These are phyloP conservation scores for Aricia agestis DNA, from an alignment of 1,140 invertebrate species.

Conservation along the genomic window DNA sequence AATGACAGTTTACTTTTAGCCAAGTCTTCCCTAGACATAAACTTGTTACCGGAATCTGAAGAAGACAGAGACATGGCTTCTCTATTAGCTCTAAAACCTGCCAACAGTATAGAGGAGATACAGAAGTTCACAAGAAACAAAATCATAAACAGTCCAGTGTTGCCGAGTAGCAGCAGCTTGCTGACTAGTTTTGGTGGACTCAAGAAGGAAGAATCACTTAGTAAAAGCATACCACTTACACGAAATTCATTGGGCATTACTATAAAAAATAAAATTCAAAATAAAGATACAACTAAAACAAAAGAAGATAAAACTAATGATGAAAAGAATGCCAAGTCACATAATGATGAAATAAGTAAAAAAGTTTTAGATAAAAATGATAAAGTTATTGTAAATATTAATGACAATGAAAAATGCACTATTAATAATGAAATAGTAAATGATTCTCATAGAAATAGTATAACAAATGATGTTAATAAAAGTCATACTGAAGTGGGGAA, in stretches of 20 bases:
- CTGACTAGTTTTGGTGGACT: conserved; percentile 76
- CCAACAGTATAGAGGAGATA: conserved; percentile 72
- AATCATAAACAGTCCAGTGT: conserved; percentile 76
- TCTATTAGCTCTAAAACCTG: conserved; percentile 81
- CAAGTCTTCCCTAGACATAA: conserved; percentile 87
- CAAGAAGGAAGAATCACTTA: conserved; percentile 75
- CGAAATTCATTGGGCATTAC: conserved; percentile 64
- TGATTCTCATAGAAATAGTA: too few species aligned
- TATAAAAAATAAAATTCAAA: conserved; percentile 43
- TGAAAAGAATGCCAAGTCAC: neutral
- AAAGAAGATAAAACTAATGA: conserved; percentile 24
- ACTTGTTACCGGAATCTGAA: conserved; percentile 85
- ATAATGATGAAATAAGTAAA: conserved; percentile 18
- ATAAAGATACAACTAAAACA: conserved; percentile 15
- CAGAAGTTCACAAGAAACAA: conserved; percentile 71
- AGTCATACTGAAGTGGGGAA: neutral
- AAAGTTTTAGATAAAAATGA: conserved; percentile 19
- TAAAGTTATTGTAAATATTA: conserved; percentile 18
- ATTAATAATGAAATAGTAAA: too few species aligned
- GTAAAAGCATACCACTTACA: conserved; percentile 49
- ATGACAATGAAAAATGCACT: too few species aligned
- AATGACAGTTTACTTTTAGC: conserved; percentile 84
- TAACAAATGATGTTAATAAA: neutral
- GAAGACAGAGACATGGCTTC: conserved; percentile 88
- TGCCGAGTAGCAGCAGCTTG: conserved; percentile 76